Conservation (phyloP, 2,113 vertebrate genomes). For the Amazona vittata region DNA sequence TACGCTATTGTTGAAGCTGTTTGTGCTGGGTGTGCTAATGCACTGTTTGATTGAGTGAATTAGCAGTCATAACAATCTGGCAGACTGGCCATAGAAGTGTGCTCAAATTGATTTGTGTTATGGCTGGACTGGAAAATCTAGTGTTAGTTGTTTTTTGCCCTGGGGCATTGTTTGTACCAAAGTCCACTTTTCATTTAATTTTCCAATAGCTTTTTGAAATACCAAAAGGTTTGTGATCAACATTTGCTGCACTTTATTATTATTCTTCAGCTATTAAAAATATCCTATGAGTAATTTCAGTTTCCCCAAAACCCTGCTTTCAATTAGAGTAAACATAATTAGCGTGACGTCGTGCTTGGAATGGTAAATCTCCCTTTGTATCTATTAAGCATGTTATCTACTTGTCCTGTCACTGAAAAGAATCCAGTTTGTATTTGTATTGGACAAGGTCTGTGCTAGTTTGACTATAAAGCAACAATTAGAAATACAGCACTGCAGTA, state of each 20-base stretch:
- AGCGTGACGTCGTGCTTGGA: conserved; percentile 78
- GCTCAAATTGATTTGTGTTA: conserved; percentile 81
- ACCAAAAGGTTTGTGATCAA: conserved; percentile 77
- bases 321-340: conserved; percentile 88
- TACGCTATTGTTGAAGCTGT: conserved; percentile 72
- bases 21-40: conserved; percentile 78
- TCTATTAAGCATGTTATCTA: conserved; percentile 79
- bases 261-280: conserved; percentile 69
- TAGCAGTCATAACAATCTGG: conserved; percentile 83
- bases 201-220: conserved; percentile 77
- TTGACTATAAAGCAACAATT: conserved; percentile 61
- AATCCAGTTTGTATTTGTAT: conserved; percentile 67
- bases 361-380: conserved; percentile 79
- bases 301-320: conserved; percentile 80
- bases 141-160: conserved; percentile 80
- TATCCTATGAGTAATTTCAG: conserved; percentile 78
- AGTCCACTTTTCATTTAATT: conserved; percentile 81
- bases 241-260: conserved; percentile 75
- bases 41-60: conserved; percentile 82
- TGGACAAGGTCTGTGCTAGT: conserved; percentile 63
- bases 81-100: conserved; percentile 79
- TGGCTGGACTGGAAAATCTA: conserved; percentile 82
- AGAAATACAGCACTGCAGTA: conserved; percentile 39
- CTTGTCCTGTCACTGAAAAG: conserved; percentile 72
- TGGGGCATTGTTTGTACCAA: conserved; percentile 80